A percentile compares a stretch with the other conserved stretches of the same genome.
Conservation (phyloP, 2,797 vertebrate species). For the Silurus aristotelis region DNA sequence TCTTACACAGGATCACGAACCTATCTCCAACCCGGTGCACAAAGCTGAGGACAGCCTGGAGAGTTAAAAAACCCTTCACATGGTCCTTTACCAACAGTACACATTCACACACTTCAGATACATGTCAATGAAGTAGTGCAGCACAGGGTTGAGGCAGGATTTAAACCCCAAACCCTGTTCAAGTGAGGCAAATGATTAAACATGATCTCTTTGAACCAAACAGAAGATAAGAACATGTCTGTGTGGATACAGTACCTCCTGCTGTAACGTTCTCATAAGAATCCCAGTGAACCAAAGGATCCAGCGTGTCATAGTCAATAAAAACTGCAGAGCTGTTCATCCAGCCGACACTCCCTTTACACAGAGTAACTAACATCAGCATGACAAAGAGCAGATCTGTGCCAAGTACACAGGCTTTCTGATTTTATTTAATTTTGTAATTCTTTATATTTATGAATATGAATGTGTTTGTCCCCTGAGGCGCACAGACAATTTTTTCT, state of each 20-base stretch:
- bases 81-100: too few relatives aligned
- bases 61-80: too few relatives aligned
- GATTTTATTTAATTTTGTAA: background rate
- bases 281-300: constrained; percentile 84
- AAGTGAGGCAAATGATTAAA: too few relatives aligned
- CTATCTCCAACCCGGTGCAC: too few relatives aligned
- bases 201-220: too few relatives aligned
- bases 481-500: background rate
- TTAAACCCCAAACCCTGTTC: too few relatives aligned
- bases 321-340: constrained; percentile 73
- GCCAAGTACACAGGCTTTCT: background rate
- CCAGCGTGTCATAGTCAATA: constrained; percentile 82
- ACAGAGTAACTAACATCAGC: constrained; percentile 22
- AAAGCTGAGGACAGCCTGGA: too few relatives aligned
- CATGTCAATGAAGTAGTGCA: too few relatives aligned
- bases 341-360: constrained; percentile 77
- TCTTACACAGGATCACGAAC: too few relatives aligned
- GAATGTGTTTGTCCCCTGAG: background rate
- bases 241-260: constrained; percentile 68
- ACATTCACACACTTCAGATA: too few relatives aligned
- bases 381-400: background rate
- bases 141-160: too few relatives aligned
- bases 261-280: constrained; percentile 76
- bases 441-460: background rate
- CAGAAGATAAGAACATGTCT: background rate